These are phyloP conservation scores for Zophobas atratus DNA, from an alignment of 1,140 invertebrate species.

Conservation along the genomic window DNA sequence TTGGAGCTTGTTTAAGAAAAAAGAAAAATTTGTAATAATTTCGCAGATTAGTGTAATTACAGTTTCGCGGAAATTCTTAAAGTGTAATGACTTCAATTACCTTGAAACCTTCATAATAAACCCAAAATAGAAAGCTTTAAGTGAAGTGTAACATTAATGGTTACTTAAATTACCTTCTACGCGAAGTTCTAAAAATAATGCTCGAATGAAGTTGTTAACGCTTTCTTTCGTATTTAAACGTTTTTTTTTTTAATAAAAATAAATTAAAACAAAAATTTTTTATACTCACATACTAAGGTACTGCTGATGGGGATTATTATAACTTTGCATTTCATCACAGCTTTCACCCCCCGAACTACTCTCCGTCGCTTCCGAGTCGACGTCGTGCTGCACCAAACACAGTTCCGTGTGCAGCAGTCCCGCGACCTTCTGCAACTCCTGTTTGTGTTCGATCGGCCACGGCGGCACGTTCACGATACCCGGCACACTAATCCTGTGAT, in stretches of 20 bases:
- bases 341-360: constrained; percentile 95
- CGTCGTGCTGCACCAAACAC: constrained; percentile 78
- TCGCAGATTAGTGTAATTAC: too few relatives aligned
- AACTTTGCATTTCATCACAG: constrained; percentile 89
- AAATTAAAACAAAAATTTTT: not conserved
- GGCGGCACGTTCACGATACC: constrained; percentile 70
- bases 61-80: too few relatives aligned
- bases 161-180: too few relatives aligned
- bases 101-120: too few relatives aligned
- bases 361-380: constrained; percentile 94
- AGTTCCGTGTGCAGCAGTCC: constrained; percentile 81
- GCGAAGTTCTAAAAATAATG: too few relatives aligned
- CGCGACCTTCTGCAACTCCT: constrained; percentile 76
- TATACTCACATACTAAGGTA: constrained; percentile 83
- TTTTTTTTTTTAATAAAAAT: too few relatives aligned
- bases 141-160: too few relatives aligned
- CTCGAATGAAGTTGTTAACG: not conserved
- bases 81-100: too few relatives aligned
- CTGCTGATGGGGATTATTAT: constrained; percentile 83
- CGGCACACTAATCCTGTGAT: constrained; percentile 66
- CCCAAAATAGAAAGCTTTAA: too few relatives aligned
- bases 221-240: too few relatives aligned
- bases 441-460: constrained; percentile 68
- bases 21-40: too few relatives aligned
- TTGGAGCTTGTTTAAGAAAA: too few relatives aligned